Base-by-base conservation (phyloP, 2,797 vertebrate genomes). In the Aplochiton taeniatus region DNA sequence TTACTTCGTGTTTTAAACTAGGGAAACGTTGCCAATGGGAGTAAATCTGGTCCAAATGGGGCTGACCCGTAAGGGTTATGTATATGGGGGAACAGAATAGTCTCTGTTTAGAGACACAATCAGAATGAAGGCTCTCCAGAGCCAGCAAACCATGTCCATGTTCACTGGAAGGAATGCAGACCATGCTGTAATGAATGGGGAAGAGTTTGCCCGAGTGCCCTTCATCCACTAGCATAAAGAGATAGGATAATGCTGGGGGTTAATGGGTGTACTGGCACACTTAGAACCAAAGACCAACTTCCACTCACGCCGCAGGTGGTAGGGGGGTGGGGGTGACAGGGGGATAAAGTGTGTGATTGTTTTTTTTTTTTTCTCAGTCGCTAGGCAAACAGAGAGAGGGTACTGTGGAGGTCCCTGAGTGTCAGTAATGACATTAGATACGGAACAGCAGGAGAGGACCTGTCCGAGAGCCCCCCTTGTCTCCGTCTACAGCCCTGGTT, bases 221-320 rank as follows among this genome's bases (percentile, higher is more conserved):
- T 82, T 88, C 77, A 78, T 64, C 69, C 55, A 83, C 73, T 74
- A 67, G 49, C 78, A 89, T 79, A 68, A 78, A 78, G 59, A 69
- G 46, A 46, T 20, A 45, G 44, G 16, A 63, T 70, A 88, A 82
- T 85, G 72, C 47, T 42, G 66, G 72, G 76, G 84, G 86, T 88
- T 90, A 90, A 91, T 84, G 74, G 82, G 79, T 41, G 75, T 48
- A 63, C 65, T 84, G 86, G 84, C 87, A 90, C 89, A 88, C 82
- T 76, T 84, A 77, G 41, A 44, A 85, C 80, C 73, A 72, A 65
- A 48, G 69, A 74, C 75, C 61, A 73, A 77, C 77, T 68, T 71
- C 73, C 79, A 79, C 57, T 74, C 71, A 54, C 79, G 54, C 81
- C 69, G 80, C 85, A 87, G 87, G 89, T 87, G 86, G 87, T 73